A percentile compares a stretch with the other conserved stretches of the same genome.
Evolutionary conservation across 1,140 invertebrate species (phyloP).

Genomic region (Orchesella cincta): DNA sequence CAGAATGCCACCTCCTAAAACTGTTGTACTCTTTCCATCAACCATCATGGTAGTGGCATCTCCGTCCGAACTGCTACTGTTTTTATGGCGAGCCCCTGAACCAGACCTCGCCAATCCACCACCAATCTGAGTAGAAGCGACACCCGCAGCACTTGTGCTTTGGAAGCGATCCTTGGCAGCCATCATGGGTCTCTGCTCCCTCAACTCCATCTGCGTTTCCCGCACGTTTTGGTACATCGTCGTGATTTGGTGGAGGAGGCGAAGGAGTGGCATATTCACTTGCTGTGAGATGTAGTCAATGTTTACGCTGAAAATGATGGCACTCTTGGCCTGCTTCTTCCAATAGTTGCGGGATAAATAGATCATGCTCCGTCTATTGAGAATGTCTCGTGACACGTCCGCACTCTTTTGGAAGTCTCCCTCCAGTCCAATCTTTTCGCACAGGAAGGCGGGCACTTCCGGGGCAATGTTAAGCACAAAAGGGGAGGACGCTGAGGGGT

Average conservation of each 20-base stretch:
- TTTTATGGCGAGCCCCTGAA: slow-evolving; percentile 40
- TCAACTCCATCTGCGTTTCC: slow-evolving; percentile 85
- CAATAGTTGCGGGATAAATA: slow-evolving; percentile 82
- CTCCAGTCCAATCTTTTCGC: slow-evolving; percentile 85
- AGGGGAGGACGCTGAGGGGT: neutral
- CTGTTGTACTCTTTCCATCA: neutral
- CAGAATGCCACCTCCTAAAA: neutral
- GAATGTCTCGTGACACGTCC: slow-evolving; percentile 83
- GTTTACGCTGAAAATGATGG: slow-evolving; percentile 83
- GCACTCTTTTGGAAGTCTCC: slow-evolving; percentile 85
- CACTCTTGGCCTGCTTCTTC: slow-evolving; percentile 84
- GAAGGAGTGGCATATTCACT: slow-evolving; percentile 91
- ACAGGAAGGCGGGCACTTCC: slow-evolving; percentile 86
- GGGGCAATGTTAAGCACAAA: slow-evolving; percentile 65
- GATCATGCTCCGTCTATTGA: slow-evolving; percentile 75
- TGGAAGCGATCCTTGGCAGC: neutral
- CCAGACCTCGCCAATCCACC: slow-evolving; percentile 15
- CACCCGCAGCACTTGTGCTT: neutral
- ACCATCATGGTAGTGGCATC: neutral
- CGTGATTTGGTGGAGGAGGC: slow-evolving; percentile 91
- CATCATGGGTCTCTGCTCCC: slow-evolving; percentile 63
- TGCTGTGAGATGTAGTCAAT: slow-evolving; percentile 85
- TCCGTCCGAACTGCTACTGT: slow-evolving; percentile 10
- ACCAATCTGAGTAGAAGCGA: neutral
- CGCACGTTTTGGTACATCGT: slow-evolving; percentile 98